These are phyloP conservation scores for Pocota personata DNA, from an alignment of 2,888 invertebrate species.

Conservation along the genomic window DNA sequence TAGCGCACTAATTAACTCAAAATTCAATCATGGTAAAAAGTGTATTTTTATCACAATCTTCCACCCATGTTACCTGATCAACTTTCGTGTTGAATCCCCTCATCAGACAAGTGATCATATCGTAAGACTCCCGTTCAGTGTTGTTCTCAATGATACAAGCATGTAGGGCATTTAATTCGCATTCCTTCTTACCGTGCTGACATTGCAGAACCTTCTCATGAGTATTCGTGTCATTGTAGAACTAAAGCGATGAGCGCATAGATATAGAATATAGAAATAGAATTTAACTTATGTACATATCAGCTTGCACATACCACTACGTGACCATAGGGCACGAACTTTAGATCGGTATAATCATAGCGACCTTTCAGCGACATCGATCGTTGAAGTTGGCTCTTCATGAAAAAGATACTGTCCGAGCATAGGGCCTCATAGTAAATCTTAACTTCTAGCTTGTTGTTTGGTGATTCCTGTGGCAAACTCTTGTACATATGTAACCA, in stretches of 20 bases:
- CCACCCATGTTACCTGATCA: conserved; percentile 72
- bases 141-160: conserved; percentile 80
- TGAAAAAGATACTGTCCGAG: conserved; percentile 79
- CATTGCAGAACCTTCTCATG: conserved; percentile 77
- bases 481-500: neutral
- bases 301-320: conserved; percentile 76
- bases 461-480: neutral
- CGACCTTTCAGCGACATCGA: conserved; percentile 77
- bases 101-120: conserved; percentile 80
- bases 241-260: conserved; percentile 60
- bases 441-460: conserved; percentile 76
- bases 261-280: neutral
- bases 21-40: neutral
- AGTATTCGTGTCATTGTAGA: conserved; percentile 74
- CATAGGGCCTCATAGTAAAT: conserved; percentile 82
- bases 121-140: conserved; percentile 75
- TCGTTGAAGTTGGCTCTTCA: conserved; percentile 77
- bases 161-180: conserved; percentile 81
- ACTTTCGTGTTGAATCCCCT: conserved; percentile 74
- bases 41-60: neutral
- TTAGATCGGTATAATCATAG: conserved; percentile 77
- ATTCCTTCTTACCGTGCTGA: conserved; percentile 80
- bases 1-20: conserved; percentile 76
- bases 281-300: neutral
- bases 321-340: conserved; percentile 81